Base-by-base conservation (phyloP, 2,113 vertebrate species). In the Cyanoramphus novaezelandiae region DNA sequence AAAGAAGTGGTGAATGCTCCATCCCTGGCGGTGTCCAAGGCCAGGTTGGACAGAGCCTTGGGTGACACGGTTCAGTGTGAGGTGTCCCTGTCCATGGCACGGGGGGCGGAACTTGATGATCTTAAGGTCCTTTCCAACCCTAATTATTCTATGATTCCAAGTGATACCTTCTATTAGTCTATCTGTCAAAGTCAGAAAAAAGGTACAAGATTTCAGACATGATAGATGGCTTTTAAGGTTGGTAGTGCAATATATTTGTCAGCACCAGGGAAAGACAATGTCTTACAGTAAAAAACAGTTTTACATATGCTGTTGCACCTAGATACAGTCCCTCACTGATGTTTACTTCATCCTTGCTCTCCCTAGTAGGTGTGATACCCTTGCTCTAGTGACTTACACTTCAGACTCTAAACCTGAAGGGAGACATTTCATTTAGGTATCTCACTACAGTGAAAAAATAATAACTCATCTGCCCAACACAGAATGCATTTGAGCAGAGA, bases 401-500 rank as follows among this genome's bases (percentile, higher is more conserved):
- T 88, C n/a, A 81, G 31, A 65, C 16, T 70, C 69, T 67, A 79
- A 89, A 69, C 17, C 11, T 1, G 6, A 81, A 87, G 25, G 4
- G 9, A 71, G 28, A n/a, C 2, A 60, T 75, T 82, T 79, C 5
- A 43, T 49, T 79, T 50, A 59, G 12, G 3, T 37, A 41, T 81
- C 43, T 75, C 10, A 63, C 3, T 4, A 28, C 13, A n/a, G 24
- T 44, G 29, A 49, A 63, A 87, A 87, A 65, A 78, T 3, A 24
- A 46, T 55, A 41, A 50, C 12, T 17, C 7, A 88, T n/a, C 31
- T 59, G 25, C 8, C 31, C 25, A 57, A n/a, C 0, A 0, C 7
- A 55, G 67, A 41, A 21, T 37, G 18, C 17, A n/a, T 71, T 75
- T 71, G 33, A 90, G 55, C 43, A 64, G 65, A 82, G 17, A 53